Percentiles rank a stretch among this genome's conserved stretches.
phyloP scores from a whole-genome alignment of 2,888 invertebrate species.

The Hemithea aestivaria region DNA sequence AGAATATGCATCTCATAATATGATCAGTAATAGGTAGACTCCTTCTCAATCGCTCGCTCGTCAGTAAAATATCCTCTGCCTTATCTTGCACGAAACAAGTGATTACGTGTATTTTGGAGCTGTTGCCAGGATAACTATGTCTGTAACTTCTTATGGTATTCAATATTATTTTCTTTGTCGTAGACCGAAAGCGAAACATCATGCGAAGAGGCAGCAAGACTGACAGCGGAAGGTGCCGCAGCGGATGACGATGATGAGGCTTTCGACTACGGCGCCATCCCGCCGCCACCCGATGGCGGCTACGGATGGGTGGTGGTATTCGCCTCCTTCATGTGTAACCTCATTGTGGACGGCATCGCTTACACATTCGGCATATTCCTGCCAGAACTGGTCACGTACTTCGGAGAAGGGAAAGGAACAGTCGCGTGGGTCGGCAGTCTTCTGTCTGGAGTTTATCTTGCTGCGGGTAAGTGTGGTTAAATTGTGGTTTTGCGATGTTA shows the following conservation, averaged over 20 bases:
- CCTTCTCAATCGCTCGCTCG: too few relatives aligned
- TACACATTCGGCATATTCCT: conserved; percentile 98
- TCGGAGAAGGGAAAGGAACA: conserved; percentile 91
- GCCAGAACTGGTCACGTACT: conserved; percentile 87
- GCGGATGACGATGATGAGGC: conserved; percentile 80
- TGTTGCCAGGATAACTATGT: too few relatives aligned
- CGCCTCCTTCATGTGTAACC: conserved; percentile 98
- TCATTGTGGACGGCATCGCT: conserved; percentile 99
- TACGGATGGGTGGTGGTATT: conserved; percentile 97
- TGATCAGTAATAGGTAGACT: too few relatives aligned
- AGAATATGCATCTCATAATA: too few relatives aligned
- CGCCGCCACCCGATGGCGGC: conserved; percentile 94
- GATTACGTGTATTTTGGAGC: too few relatives aligned
- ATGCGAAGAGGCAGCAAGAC: conserved; percentile 89
- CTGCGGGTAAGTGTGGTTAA: conserved; percentile 88
- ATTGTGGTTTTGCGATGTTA: too few relatives aligned
- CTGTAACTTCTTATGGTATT: background rate
- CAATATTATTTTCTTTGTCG: conserved; percentile 38
- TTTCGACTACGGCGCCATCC: conserved; percentile 86
- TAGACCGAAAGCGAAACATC: conserved; percentile 93
- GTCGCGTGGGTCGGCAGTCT: conserved; percentile 97
- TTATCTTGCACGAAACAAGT: too few relatives aligned
- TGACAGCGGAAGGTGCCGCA: conserved; percentile 83
- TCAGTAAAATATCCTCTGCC: too few relatives aligned
- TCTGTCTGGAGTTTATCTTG: conserved; percentile 96